Base-by-base conservation (phyloP, 2,113 vertebrate genomes). In the Microcebus jonahi region DNA sequence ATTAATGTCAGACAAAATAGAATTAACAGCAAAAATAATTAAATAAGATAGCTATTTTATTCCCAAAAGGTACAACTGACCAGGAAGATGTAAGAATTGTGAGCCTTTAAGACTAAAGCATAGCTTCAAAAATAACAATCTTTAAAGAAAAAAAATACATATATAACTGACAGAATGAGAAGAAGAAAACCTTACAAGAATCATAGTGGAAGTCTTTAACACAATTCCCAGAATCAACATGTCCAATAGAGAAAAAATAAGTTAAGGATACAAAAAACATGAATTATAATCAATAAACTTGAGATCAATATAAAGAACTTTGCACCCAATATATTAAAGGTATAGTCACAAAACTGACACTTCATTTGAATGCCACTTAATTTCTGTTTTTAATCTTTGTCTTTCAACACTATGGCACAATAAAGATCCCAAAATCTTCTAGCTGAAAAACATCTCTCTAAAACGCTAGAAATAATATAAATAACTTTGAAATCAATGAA, bases 211-310 rank as follows among this genome's bases (percentile, higher is more conserved):
- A 81, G 29, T 68, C 68, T 89, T 85, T 82, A 93, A 83, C 17
- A 68, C 20, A 87, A 86, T 50, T 83, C n/a, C 77, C 36, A 50
- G 8, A 83, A 88, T 91, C 45, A 97, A 70, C 0, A 90, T 23
- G n/a, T 59, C 25, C 89, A 89, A 89, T 8, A 85, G 42, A 83
- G 45, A 80, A 90, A 92, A 95, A 42, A 29, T 70, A 91, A 92
- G 27, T 45, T 85, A 91, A 55, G 13, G 45, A 87, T 15, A 70
- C 3, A 18, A 42, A 83, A 15, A 76, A 91, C 48, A 88, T 57
- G 34, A 95, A 84, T 65, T 77, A 39, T 39, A 71, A 70, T 45
- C 71, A 65, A 65, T 79, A 75, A 91, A 73, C 55, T 31, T 95
- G 55, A 89, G 21, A 23, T 57, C 12, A 94, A 91, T 42, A 80